Base-by-base conservation (phyloP, 1,140 invertebrate species). In the Brachionus calyciflorus region DNA sequence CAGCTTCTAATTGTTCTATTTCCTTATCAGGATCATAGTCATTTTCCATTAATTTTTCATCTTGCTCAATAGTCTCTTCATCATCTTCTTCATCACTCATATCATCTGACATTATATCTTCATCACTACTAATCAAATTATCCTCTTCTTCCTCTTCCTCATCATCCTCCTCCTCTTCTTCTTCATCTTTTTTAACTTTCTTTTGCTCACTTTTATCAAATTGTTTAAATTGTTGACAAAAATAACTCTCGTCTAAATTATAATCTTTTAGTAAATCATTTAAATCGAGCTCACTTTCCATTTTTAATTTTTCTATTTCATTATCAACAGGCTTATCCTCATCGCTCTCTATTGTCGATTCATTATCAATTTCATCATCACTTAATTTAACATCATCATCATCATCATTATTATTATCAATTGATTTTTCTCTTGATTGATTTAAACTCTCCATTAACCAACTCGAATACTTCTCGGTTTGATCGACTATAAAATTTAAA, bases 401-500 rank as follows among this genome's bases (percentile, higher is more conserved):
- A 0, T 17, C 24, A 17, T 33, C 12, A 55, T 19, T 51, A 0
- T 3, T 0, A 7, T 49, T n/a, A 0, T 46, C 51, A 4, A 77
- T 14, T 63, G 51, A 48, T 37, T 30, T 40, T 55, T 77, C 17
- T 68, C 75, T 48, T 41, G 55, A 41, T 21, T 70, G 37, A 53
- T 80, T 80, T 21, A 86, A 78, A n/a, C 84, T 82, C 78, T 86
- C 84, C n/a, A 85, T 82, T 30, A 88, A 77, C 82, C 86, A 84
- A 14, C 81, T 81, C 0, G 94, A 97, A 87, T 96, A 97, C 82
- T 96, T 96, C 86, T 99, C 96, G 0, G 96, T 98, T 86, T 97
- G 93, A 86, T 96, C 94, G 51, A 99, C 94, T 81, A 99, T 96
- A 82, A 97, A 98, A 84, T 93, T 96, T 21, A 99, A 87, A 84